A percentile compares a stretch with the other conserved stretches of the same genome.
Evolutionary conservation across 2,888 invertebrate species (phyloP).

Genomic region (Xestoiulus laeticollis): DNA sequence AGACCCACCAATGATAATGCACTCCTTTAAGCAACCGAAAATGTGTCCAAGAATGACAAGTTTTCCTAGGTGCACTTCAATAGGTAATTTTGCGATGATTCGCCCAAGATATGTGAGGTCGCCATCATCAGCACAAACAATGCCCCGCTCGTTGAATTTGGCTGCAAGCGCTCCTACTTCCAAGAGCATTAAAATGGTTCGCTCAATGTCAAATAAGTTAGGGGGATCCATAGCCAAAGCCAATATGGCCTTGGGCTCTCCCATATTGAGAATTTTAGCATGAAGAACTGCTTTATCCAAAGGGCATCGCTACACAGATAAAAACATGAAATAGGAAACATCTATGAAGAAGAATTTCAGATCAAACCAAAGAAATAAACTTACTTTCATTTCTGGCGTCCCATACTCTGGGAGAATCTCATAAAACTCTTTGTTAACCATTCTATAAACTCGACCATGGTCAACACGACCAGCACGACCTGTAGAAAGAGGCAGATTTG

Average conservation of each 20-base stretch:
- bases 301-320: conserved; percentile 72
- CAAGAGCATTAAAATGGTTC: conserved; percentile 84
- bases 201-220: conserved; percentile 79
- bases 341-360: not conserved
- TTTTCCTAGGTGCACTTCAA: conserved; percentile 83
- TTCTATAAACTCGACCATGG: conserved; percentile 82
- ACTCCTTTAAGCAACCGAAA: conserved; percentile 84
- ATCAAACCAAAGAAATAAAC: not conserved
- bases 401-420: conserved; percentile 61
- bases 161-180: conserved; percentile 83
- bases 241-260: conserved; percentile 79
- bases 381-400: conserved; percentile 64
- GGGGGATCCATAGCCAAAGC: conserved; percentile 89
- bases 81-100: conserved; percentile 82
- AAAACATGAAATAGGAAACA: not conserved
- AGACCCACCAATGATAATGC: conserved; percentile 75
- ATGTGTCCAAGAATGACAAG: conserved; percentile 86
- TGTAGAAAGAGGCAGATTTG: conserved; percentile 62
- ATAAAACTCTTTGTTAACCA: conserved; percentile 76
- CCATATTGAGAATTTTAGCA: conserved; percentile 83
- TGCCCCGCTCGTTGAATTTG: conserved; percentile 56
- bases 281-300: conserved; percentile 81
- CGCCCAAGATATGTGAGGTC: conserved; percentile 86
- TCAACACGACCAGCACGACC: conserved; percentile 91
- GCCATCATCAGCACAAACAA: conserved; percentile 74